phyloP scores from a whole-genome alignment of 2,797 vertebrate genomes.

The Australoheros facetus region DNA sequence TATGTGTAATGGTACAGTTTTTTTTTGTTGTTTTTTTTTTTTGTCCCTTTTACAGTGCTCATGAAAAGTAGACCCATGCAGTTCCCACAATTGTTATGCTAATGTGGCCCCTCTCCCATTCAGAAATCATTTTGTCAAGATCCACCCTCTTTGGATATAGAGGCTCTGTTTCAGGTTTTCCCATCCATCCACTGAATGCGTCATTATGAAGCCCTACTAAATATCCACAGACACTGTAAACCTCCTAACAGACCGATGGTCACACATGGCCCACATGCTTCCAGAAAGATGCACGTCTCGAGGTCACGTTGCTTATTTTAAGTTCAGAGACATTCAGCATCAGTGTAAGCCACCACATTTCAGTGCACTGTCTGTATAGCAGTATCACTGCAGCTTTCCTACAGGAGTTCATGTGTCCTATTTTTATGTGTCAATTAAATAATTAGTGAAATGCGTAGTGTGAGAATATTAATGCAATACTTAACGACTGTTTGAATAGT shows the following conservation, averaged over 20 bases:
- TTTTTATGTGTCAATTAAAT: not conserved
- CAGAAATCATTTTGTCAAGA: constrained; percentile 87
- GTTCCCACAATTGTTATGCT: constrained; percentile 87
- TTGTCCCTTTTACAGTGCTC: constrained; percentile 71
- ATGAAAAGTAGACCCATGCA: constrained; percentile 81
- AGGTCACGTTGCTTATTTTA: not conserved
- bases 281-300: constrained; percentile 9
- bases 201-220: constrained; percentile 77
- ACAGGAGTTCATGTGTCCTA: not conserved
- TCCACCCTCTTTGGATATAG: constrained; percentile 73
- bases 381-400: too few species aligned
- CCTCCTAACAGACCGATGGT: constrained; percentile 59
- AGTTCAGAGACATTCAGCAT: not conserved
- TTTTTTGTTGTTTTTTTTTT: constrained; percentile 10
- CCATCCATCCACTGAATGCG: constrained; percentile 79
- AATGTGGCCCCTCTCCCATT: constrained; percentile 82
- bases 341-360: not conserved
- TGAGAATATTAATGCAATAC: not conserved
- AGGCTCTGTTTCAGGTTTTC: constrained; percentile 77
- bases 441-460: not conserved
- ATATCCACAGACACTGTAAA: constrained; percentile 71
- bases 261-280: constrained; percentile 17
- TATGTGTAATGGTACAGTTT: constrained; percentile 56
- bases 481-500: not conserved
- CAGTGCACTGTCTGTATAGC: not conserved